Conservation (phyloP, 2,888 invertebrate genomes). For the Lordiphosa fenestrarum region DNA sequence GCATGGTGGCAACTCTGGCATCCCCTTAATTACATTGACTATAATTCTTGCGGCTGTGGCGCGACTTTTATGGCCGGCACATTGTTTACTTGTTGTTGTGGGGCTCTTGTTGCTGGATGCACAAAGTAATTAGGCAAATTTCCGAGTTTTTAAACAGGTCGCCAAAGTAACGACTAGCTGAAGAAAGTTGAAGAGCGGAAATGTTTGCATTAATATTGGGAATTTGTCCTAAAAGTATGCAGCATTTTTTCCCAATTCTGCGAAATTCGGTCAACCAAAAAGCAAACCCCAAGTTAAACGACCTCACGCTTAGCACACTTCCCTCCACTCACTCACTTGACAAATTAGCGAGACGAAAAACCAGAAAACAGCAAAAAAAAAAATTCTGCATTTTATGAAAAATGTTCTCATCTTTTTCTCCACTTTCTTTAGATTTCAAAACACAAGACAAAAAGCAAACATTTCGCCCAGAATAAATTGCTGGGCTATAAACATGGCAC, state of each 20-base stretch:
- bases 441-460: slow-evolving; percentile 5
- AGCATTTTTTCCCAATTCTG: no score
- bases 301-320: no score
- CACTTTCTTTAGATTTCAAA: slow-evolving; percentile 11
- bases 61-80: slow-evolving; percentile 68
- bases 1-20: slow-evolving; percentile 36
- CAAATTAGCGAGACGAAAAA: slow-evolving; percentile 55
- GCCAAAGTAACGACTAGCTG: slow-evolving; percentile 37
- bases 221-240: no score
- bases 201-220: no score
- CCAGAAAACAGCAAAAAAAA: slow-evolving; percentile 14
- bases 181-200: background rate
- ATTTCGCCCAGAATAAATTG: slow-evolving; percentile 65
- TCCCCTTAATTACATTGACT: slow-evolving; percentile 74
- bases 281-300: no score
- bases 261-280: no score
- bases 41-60: slow-evolving; percentile 74
- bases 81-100: slow-evolving; percentile 18
- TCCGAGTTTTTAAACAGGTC: slow-evolving; percentile 72
- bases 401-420: slow-evolving; percentile 26
- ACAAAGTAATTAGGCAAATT: slow-evolving; percentile 77
- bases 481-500: slow-evolving; percentile 67
- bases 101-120: slow-evolving; percentile 7
- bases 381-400: slow-evolving; percentile 56
- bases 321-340: slow-evolving; percentile 46